Evolutionary conservation across 2,113 vertebrate species (phyloP).

Genomic region (Ranitomeya imitator): DNA sequence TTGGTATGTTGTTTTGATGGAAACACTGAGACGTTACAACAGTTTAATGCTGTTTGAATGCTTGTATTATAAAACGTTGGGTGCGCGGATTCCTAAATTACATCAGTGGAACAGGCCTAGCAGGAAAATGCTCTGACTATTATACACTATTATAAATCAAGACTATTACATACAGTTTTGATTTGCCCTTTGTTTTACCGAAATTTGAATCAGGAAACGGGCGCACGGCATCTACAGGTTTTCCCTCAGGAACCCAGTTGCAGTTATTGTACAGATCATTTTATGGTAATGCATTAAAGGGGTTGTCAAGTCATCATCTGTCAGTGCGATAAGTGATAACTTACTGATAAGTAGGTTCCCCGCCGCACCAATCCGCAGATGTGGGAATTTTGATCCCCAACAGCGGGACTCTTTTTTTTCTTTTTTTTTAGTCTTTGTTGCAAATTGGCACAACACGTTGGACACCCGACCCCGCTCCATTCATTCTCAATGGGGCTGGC

Average conservation of each 20-base stretch:
- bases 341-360: no score
- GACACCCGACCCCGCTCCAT: no score
- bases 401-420: no score
- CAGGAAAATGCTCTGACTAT: constrained; percentile 14
- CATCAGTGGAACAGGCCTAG: constrained; percentile 42
- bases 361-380: no score
- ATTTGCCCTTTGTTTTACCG: neutral
- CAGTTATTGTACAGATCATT: neutral
- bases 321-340: no score
- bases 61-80: constrained; percentile 9
- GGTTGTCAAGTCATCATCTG: no score
- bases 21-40: constrained; percentile 16
- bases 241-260: neutral
- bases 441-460: no score
- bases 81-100: constrained; percentile 22
- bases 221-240: neutral
- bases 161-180: constrained; percentile 4
- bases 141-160: neutral
- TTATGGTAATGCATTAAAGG: neutral
- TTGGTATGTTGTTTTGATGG: constrained; percentile 45
- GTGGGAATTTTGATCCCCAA: no score
- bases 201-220: neutral
- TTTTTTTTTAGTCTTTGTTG: no score
- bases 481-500: no score
- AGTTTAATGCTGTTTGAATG: neutral